Base-by-base conservation (phyloP, 2,797 vertebrate species). In the Coilia nasus region DNA sequence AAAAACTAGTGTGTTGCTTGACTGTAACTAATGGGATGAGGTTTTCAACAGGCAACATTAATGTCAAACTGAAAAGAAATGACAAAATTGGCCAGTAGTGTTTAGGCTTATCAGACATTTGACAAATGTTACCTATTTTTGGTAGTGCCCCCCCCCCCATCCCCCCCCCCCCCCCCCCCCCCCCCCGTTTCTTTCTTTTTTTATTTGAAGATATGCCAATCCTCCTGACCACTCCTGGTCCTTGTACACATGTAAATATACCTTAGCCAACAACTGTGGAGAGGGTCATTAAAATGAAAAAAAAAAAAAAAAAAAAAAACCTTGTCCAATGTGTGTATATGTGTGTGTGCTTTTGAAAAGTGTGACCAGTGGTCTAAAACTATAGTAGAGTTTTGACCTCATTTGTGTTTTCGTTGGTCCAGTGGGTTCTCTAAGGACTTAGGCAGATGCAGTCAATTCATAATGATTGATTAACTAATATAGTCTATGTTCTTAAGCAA, bases 161-260 rank as follows among this genome's bases (percentile, higher is more conserved):
- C 35, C 1, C 15, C 17, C 14, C 19, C 25, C 28, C 15, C 46
- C 60, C 23, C 28, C 19, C 21, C 35, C n/a, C n/a, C n/a, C n/a
- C n/a, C n/a, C n/a, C n/a, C n/a, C n/a, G 6, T 56, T 23, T 28
- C 21, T 75, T 17, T 78, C 11, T 81, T 59, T 54, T 71, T 35
- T 9, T 83, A n/a, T 54, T 59, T 21, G 21, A n/a, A 59, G 57
- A n/a, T 12, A 78, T 35, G 35, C 31, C 71, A 44, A 21, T 19
- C 14, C 4, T 19, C 14, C 4, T 78, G 71, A 44, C 71, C 71
- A 78, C 71, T 78, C 31, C 0, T 78, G 31, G 71, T 44, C 71
- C 19, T 44, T 78, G 71, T 78, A 78, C 71, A 78, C 71, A 78
- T 78, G 71, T 78, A 78, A 78, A 78, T 78, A 78, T 21, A 44